These are phyloP conservation scores for Neosalanx taihuensis DNA, from an alignment of 2,797 vertebrate species.

Conservation along the genomic window DNA sequence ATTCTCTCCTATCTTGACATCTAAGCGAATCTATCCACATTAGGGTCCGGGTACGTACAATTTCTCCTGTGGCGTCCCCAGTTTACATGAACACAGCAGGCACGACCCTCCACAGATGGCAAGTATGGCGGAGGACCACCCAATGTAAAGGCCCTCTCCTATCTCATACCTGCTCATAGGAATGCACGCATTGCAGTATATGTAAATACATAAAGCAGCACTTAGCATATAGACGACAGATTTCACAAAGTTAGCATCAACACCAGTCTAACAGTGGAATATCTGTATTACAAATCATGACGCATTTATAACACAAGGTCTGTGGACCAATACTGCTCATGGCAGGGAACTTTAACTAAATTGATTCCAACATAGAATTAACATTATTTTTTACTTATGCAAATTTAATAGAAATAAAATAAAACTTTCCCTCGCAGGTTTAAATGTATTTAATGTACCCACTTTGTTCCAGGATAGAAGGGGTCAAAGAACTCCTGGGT, in stretches of 20 bases:
- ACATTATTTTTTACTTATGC: no score
- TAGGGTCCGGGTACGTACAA: slow-evolving; percentile 49
- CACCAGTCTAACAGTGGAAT: no score
- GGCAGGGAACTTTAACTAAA: no score
- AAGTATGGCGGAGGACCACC: slow-evolving; percentile 81
- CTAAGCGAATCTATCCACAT: not conserved
- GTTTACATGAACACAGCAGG: slow-evolving; percentile 62
- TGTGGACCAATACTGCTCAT: no score
- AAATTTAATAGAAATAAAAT: no score
- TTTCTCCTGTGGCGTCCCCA: slow-evolving; percentile 45
- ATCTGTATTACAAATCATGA: no score
- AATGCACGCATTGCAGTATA: no score
- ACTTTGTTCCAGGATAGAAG: slow-evolving; percentile 83
- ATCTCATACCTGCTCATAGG: slow-evolving; percentile 79
- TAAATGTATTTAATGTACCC: slow-evolving; percentile 52
- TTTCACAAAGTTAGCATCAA: no score
- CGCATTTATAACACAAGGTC: no score
- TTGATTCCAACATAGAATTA: no score
- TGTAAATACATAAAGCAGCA: no score
- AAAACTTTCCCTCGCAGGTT: not conserved
- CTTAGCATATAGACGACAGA: no score
- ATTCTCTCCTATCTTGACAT: not conserved
- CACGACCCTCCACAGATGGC: slow-evolving; percentile 66
- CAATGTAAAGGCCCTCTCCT: slow-evolving; percentile 83
- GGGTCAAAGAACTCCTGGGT: slow-evolving; percentile 85